Conservation (phyloP, 2,113 vertebrate genomes). For the Pyrgilauda ruficollis region DNA sequence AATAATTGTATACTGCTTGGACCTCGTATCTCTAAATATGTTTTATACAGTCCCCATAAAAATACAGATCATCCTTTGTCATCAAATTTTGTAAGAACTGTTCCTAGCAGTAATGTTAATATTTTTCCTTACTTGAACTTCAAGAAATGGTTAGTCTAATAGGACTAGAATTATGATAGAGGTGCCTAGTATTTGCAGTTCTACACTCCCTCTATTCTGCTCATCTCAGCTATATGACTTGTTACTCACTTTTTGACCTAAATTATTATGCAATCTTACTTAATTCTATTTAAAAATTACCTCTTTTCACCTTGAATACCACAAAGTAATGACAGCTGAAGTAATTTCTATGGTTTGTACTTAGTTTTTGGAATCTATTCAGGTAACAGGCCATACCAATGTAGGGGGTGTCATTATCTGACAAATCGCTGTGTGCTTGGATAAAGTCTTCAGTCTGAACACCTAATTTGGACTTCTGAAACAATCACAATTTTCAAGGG, state of each 20-base stretch:
- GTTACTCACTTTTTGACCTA: conserved; percentile 18
- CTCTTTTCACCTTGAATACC: conserved; percentile 29
- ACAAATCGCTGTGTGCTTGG: not conserved
- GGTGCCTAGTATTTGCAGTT: not conserved
- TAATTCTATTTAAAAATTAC: not conserved
- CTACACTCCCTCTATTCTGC: not conserved
- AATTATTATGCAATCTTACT: conserved; percentile 32
- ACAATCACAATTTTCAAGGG: not conserved
- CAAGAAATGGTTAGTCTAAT: not conserved
- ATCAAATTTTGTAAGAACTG: not conserved
- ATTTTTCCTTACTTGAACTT: not conserved
- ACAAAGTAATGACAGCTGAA: conserved; percentile 1
- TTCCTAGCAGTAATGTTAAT: not conserved
- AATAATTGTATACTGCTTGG: rapidly evolving
- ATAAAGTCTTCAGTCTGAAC: not conserved
- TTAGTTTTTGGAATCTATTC: not conserved
- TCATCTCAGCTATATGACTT: not conserved
- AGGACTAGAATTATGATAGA: not conserved
- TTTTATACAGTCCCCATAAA: not conserved
- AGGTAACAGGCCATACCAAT: not conserved
- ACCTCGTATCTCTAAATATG: not conserved
- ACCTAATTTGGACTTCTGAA: conserved; percentile 26
- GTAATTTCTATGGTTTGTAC: not conserved
- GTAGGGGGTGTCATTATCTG: not conserved
- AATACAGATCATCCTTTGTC: not conserved